A percentile compares a stretch with the other conserved stretches of the same genome.
These are phyloP conservation scores for Synergus laeviventris DNA, from an alignment of 2,888 invertebrate species.

Conservation along the genomic window DNA sequence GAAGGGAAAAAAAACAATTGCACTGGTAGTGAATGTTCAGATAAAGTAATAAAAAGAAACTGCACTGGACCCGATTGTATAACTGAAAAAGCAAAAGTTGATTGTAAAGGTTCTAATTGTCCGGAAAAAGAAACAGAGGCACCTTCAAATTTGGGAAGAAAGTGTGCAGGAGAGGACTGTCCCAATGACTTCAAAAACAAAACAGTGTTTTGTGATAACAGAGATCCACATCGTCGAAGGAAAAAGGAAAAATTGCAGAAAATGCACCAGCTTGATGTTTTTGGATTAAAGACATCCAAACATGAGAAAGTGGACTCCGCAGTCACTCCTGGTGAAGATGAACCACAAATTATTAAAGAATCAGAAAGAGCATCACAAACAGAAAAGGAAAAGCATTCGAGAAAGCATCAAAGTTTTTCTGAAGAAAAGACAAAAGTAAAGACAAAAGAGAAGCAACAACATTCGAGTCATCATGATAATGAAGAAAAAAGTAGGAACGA, in stretches of 20 bases:
- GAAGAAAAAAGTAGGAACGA: background rate
- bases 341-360: background rate
- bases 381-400: background rate
- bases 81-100: background rate
- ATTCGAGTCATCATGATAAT: background rate
- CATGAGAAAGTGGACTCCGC: background rate
- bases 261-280: slow-evolving; percentile 43
- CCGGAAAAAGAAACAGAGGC: background rate
- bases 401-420: background rate
- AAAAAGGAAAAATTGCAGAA: slow-evolving; percentile 51
- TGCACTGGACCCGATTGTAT: slow-evolving; percentile 33
- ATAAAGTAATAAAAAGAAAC: background rate
- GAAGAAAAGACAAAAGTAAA: background rate
- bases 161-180: background rate
- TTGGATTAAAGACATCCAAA: background rate
- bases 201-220: slow-evolving; percentile 51
- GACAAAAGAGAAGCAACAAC: background rate
- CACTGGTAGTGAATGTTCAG: slow-evolving; percentile 12
- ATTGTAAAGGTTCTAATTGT: slow-evolving; percentile 14
- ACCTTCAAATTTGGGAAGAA: too few relatives aligned
- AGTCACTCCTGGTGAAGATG: background rate
- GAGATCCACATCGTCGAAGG: slow-evolving; percentile 54
- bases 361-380: background rate
- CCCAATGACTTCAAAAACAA: background rate
- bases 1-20: background rate